phyloP scores from a whole-genome alignment of 2,888 invertebrate genomes.

The Campaea margaritaria region DNA sequence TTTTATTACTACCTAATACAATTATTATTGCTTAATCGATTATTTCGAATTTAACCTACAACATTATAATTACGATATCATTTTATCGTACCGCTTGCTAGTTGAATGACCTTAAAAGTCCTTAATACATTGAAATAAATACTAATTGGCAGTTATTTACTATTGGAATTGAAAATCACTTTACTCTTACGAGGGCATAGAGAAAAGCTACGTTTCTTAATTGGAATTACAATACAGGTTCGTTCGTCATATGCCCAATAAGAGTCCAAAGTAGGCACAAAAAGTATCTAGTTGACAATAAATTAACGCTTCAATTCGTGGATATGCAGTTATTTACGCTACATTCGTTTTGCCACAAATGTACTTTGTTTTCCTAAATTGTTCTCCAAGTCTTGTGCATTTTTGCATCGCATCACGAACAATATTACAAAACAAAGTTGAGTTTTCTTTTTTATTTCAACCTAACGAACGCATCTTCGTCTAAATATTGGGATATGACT shows the following conservation, averaged over 20 bases:
- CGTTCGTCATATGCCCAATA: slow-evolving; percentile 1
- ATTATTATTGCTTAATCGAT: slow-evolving; percentile 8
- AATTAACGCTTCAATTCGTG: too few relatives aligned
- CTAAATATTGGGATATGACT: neutral
- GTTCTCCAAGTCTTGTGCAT: too few relatives aligned
- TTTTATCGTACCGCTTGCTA: slow-evolving; percentile 29
- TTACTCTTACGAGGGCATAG: slow-evolving; percentile 41
- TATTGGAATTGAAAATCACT: slow-evolving; percentile 40
- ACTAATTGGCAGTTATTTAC: slow-evolving; percentile 42
- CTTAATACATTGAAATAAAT: slow-evolving; percentile 31
- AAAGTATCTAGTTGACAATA: neutral
- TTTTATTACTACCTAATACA: slow-evolving; percentile 12
- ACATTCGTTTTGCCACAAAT: too few relatives aligned
- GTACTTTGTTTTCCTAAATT: too few relatives aligned
- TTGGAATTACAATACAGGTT: slow-evolving; percentile 24
- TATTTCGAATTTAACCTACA: slow-evolving; percentile 4
- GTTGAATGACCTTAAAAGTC: slow-evolving; percentile 36
- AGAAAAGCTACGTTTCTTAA: slow-evolving; percentile 37
- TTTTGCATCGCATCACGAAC: neutral
- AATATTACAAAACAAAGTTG: too few relatives aligned
- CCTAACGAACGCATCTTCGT: too few relatives aligned
- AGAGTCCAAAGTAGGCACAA: neutral
- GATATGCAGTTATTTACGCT: too few relatives aligned
- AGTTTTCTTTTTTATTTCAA: too few relatives aligned
- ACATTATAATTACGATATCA: neutral